A percentile compares a stretch with the other conserved stretches of the same genome.
Conservation (phyloP, 2,797 vertebrate species). For the Synanceia verrucosa region DNA sequence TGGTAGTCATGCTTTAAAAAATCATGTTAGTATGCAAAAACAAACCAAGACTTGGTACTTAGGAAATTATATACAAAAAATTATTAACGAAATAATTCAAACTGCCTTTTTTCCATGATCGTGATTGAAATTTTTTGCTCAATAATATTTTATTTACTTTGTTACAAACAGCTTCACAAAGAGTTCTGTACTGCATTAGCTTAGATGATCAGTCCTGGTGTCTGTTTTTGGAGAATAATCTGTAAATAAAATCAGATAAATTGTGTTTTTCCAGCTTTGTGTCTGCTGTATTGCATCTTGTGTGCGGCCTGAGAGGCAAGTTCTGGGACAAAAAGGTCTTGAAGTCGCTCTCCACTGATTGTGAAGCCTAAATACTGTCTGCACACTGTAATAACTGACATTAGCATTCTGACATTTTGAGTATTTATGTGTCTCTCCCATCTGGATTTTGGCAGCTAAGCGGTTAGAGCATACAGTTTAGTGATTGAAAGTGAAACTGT, state of each 20-base stretch:
- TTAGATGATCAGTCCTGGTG: background rate
- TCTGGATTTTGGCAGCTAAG: background rate
- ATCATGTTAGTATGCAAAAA: no score
- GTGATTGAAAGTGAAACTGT: background rate
- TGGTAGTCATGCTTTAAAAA: background rate
- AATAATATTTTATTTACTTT: background rate
- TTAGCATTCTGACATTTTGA: constrained; percentile 2
- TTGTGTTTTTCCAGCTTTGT: background rate
- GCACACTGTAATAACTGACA: background rate
- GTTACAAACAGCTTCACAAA: background rate
- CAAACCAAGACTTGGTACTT: no score
- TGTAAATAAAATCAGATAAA: background rate
- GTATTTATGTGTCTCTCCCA: background rate
- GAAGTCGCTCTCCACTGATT: background rate
- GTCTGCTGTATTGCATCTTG: background rate
- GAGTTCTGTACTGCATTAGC: background rate
- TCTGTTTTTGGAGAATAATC: background rate
- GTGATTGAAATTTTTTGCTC: background rate
- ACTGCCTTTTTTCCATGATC: background rate
- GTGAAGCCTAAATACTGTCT: background rate
- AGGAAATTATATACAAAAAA: no score
- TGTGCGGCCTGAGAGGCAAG: background rate
- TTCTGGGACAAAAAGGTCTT: background rate
- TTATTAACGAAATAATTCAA: background rate
- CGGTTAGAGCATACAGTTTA: background rate